Conservation (phyloP, 1,140 invertebrate species). For the Teleopsis dalmanni region DNA sequence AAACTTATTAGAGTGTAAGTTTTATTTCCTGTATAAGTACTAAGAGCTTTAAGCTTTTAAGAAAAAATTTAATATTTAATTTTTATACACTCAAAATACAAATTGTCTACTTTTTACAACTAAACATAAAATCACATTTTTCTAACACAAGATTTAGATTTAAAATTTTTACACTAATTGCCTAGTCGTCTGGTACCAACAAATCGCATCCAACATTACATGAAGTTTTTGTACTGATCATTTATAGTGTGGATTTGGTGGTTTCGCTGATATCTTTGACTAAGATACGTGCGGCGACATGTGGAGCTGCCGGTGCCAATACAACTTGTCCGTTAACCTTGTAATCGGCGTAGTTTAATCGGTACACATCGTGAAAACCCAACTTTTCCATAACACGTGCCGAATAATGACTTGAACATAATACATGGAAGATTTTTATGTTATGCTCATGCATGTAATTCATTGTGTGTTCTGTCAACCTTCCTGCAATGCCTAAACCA, state of each 20-base stretch:
- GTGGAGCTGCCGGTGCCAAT: constrained; percentile 52
- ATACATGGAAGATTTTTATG: constrained; percentile 42
- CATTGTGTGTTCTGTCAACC: constrained; percentile 51
- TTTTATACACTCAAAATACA: too few relatives aligned
- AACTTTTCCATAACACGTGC: constrained; percentile 58
- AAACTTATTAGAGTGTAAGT: too few relatives aligned
- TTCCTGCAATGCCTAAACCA: constrained; percentile 56
- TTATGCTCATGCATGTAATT: constrained; percentile 34
- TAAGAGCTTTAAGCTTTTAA: too few relatives aligned
- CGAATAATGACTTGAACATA: constrained; percentile 64
- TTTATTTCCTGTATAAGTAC: too few relatives aligned
- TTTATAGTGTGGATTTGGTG: constrained; percentile 2
- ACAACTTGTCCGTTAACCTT: constrained; percentile 51
- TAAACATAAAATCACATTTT: background rate
- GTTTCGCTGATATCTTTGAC: constrained; percentile 40
- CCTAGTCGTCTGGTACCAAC: background rate
- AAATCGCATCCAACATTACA: too few relatives aligned
- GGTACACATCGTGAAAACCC: constrained; percentile 59
- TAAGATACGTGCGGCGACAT: constrained; percentile 48
- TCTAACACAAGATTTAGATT: background rate
- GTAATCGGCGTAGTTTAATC: constrained; percentile 57
- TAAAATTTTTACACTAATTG: background rate
- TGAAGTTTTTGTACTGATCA: background rate
- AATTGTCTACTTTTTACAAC: background rate
- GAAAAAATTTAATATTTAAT: too few relatives aligned